Conservation (phyloP, 2,113 vertebrate genomes). For the Aegotheles bennettii region DNA sequence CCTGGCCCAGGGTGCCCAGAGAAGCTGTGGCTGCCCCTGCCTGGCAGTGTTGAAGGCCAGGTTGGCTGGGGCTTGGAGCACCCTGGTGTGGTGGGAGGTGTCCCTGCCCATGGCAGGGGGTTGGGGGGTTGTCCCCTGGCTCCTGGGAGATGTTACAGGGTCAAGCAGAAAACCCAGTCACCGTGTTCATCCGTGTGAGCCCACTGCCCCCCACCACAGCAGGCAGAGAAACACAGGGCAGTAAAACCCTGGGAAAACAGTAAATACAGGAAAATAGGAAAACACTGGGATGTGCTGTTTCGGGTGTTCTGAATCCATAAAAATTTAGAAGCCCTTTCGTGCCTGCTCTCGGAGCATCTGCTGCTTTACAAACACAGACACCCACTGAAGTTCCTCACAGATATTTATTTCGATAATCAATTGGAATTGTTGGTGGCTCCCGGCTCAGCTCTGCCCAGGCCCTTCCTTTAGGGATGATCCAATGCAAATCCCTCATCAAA, state of each 20-base stretch:
- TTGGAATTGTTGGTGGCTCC: too few species aligned
- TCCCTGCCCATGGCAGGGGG: too few species aligned
- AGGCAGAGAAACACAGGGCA: background rate
- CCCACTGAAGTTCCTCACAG: background rate
- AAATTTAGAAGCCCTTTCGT: too few species aligned
- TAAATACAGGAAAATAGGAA: background rate
- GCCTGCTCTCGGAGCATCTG: too few species aligned
- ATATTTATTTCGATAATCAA: too few species aligned
- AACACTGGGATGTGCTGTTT: background rate
- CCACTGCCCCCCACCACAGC: rapidly evolving
- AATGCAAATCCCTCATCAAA: background rate
- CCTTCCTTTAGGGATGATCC: background rate
- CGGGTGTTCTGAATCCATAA: background rate
- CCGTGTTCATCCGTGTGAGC: rapidly evolving
- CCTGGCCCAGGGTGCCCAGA: too few species aligned
- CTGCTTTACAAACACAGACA: background rate
- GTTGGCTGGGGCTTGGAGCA: too few species aligned
- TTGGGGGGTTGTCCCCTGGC: too few species aligned
- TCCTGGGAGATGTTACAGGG: background rate
- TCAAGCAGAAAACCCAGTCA: background rate
- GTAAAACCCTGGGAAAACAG: background rate
- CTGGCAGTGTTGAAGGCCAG: too few species aligned
- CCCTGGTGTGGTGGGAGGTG: too few species aligned
- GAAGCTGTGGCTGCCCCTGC: too few species aligned
- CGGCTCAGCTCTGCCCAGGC: too few species aligned